Base-by-base conservation (phyloP, 2,888 invertebrate genomes). In the Arrhopalites spinosus region DNA sequence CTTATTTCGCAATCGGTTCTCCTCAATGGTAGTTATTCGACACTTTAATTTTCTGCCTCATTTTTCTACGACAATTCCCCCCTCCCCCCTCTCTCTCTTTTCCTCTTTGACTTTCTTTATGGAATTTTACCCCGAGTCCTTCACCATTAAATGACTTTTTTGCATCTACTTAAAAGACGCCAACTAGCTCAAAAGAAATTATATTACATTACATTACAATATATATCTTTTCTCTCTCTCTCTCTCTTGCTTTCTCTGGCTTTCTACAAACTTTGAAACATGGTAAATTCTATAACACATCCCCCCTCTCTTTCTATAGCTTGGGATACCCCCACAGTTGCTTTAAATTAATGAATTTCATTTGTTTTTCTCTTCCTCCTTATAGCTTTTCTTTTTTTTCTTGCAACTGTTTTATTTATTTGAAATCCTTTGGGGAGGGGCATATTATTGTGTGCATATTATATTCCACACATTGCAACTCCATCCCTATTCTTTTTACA, bases 21-120 rank as follows among this genome's bases (percentile, higher is more conserved):
- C 61, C 74, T 76, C 71, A 76, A 76, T 76, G 76, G 76, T 74
- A 78, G 66, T 73, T 74, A 79, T 77, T 76, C 77, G 79, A 79
- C 77, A 79, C 77, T 78, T 78, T 79, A 79, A 79, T 79, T 79
- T 79, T 79, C 79, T 76, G 74, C 74, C 77, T 76, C 79, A 79
- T 79, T 79, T 79, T 79, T 79, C 77, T 78, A 66, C 36, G 67
- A 63, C 59, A 64, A 64, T 73, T 73, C 73, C 64, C n/a, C 15
- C 56, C 23, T 23, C 56, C 13, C 15, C 7, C 5, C 3, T 15
- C 7, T 20, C 25, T 17, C 36, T 36, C 36, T 36, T 36, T 11
- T 53, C 29, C 73, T 67, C 56, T 50, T 67, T 43, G 64, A 56
- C 56, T 67, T 74, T 67, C 64, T 74, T 74, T 53, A 61, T 71